Conservation (phyloP, 2,797 vertebrate genomes). For the Avahi laniger region DNA sequence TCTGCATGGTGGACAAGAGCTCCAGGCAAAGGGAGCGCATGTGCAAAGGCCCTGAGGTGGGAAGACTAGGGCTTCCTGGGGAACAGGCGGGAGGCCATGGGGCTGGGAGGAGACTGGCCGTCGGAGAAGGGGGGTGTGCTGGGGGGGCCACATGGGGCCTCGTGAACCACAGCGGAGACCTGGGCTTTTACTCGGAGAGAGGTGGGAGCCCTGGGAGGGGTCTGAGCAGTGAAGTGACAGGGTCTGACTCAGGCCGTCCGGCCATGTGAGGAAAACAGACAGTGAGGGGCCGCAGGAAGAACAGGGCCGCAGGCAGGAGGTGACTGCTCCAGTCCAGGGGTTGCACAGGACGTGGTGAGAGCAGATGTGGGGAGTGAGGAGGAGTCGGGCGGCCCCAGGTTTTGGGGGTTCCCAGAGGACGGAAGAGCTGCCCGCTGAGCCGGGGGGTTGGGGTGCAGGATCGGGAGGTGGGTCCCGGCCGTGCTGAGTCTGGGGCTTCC, state of each 20-base stretch:
- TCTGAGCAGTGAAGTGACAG: too few relatives aligned
- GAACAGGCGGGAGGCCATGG: not conserved
- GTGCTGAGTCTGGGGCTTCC: not conserved
- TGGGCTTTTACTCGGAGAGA: not conserved
- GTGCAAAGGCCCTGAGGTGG: not conserved
- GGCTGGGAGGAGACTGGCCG: not conserved
- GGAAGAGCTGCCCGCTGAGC: not conserved
- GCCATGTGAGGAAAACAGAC: not conserved
- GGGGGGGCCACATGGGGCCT: not conserved
- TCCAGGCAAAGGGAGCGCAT: not conserved
- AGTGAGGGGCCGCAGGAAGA: not conserved
- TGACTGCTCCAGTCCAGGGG: not conserved
- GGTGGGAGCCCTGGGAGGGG: not conserved
- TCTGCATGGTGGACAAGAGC: not conserved
- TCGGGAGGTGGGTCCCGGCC: accelerated
- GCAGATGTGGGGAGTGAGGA: not conserved
- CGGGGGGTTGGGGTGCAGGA: not conserved
- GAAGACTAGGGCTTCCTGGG: not conserved
- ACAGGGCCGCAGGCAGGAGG: not conserved
- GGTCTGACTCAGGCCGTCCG: too few relatives aligned
- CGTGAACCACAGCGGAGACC: too few relatives aligned
- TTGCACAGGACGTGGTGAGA: accelerated
- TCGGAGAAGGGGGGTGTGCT: not conserved
- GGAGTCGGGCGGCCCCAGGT: not conserved
- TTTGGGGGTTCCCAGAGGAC: not conserved